A percentile compares a stretch with the other conserved stretches of the same genome.
These are phyloP conservation scores for Sphaerophoria rueppellii DNA, from an alignment of 2,888 invertebrate species.

Conservation along the genomic window DNA sequence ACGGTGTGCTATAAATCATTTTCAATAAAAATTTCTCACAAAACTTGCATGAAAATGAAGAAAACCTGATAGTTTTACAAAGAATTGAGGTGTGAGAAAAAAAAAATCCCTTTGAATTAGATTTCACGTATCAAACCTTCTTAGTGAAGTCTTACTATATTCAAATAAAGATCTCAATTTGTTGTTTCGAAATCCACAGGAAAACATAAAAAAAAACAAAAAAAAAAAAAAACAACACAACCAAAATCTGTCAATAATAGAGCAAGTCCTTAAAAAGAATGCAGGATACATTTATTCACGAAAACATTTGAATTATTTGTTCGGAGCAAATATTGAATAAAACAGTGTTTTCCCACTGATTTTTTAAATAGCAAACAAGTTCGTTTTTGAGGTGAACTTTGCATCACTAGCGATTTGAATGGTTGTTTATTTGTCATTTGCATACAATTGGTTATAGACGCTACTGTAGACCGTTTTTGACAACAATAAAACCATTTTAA, in stretches of 20 bases:
- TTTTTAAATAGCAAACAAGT: conserved; percentile 46
- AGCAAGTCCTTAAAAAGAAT: conserved; percentile 35
- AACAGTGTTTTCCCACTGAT: conserved; percentile 45
- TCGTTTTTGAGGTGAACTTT: conserved; percentile 37
- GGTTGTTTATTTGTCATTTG: neutral
- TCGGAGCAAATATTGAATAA: conserved; percentile 40
- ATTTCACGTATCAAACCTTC: neutral
- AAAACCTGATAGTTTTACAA: no score
- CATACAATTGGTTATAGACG: neutral
- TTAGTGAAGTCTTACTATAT: neutral
- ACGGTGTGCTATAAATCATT: no score
- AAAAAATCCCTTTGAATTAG: neutral
- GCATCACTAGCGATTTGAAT: conserved; percentile 1
- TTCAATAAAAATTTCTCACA: no score
- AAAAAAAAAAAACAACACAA: conserved; percentile 1
- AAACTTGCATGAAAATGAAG: no score
- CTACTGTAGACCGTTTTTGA: neutral
- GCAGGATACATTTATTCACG: neutral
- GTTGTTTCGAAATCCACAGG: conserved; percentile 23
- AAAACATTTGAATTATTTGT: conserved; percentile 23
- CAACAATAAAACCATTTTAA: conserved; percentile 8
- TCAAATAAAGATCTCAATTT: neutral
- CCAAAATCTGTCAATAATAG: conserved; percentile 27
- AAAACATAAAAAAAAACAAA: no score
- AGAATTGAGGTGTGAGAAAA: no score